phyloP scores from a whole-genome alignment of 2,797 vertebrate genomes.

The Chloroceryle inda region DNA sequence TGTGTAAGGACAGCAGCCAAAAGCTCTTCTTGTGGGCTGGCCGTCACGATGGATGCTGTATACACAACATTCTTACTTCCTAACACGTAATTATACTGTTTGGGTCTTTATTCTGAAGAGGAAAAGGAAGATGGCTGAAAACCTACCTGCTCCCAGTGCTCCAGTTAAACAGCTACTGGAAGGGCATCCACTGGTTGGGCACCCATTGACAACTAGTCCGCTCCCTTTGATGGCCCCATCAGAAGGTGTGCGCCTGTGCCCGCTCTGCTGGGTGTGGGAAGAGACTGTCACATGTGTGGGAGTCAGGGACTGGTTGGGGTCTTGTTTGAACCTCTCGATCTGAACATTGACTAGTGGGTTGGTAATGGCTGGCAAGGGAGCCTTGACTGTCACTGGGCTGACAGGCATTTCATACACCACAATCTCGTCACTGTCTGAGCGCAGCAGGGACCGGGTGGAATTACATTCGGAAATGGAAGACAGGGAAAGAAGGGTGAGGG shows the following conservation, averaged over 20 bases:
- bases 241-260: slow-evolving; percentile 92
- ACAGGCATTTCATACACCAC: slow-evolving; percentile 87
- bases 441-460: slow-evolving; percentile 93
- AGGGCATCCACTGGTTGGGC: slow-evolving; percentile 77
- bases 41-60: neutral
- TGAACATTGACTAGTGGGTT: slow-evolving; percentile 94
- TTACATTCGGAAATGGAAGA: slow-evolving; percentile 96
- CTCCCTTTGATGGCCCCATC: slow-evolving; percentile 93
- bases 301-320: slow-evolving; percentile 95
- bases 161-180: slow-evolving; percentile 81
- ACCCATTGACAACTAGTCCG: slow-evolving; percentile 74
- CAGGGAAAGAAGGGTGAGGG: slow-evolving; percentile 91
- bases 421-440: slow-evolving; percentile 92
- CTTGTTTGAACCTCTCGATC: slow-evolving; percentile 94
- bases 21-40: neutral
- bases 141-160: slow-evolving; percentile 81
- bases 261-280: slow-evolving; percentile 76
- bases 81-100: neutral
- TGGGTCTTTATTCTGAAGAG: neutral
- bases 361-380: slow-evolving; percentile 75
- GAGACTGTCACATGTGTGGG: slow-evolving; percentile 92
- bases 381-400: slow-evolving; percentile 79
- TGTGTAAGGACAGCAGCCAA: neutral
- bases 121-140: slow-evolving; percentile 12
- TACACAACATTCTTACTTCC: neutral